Percentiles rank a stretch among this genome's conserved stretches.
These are phyloP conservation scores for Chironomus tentans DNA, from an alignment of 2,888 invertebrate species.

Conservation along the genomic window DNA sequence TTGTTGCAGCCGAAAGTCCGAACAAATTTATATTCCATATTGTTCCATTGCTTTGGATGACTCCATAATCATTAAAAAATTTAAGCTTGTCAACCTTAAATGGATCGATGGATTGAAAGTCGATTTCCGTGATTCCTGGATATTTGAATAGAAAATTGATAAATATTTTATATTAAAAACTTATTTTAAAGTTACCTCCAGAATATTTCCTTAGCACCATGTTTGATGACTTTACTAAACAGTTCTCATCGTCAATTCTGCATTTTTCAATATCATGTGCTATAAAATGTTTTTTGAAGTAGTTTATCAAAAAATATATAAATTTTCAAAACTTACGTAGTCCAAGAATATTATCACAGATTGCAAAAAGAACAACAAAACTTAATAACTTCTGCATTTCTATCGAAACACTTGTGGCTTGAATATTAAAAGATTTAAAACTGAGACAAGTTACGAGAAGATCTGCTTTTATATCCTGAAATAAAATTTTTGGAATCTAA, in stretches of 20 bases:
- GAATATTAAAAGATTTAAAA: no score
- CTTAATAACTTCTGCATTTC: neutral
- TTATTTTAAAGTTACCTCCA: neutral
- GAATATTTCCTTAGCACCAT: neutral
- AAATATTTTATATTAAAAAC: no score
- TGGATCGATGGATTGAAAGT: neutral
- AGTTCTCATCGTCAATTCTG: neutral
- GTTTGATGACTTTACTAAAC: neutral
- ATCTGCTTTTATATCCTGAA: no score
- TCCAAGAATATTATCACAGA: neutral
- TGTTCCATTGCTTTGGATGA: no score
- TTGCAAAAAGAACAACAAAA: neutral
- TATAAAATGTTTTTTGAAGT: no score
- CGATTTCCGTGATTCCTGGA: neutral
- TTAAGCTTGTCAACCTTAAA: neutral
- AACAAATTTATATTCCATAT: no score
- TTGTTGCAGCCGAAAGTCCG: no score
- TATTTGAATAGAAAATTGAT: no score
- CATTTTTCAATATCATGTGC: neutral
- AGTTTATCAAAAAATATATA: neutral
- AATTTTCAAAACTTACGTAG: neutral
- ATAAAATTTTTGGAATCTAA: no score
- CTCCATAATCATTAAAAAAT: no score
- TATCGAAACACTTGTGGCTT: neutral
- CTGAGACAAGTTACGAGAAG: no score